These are phyloP conservation scores for Pteruthius melanotis DNA, from an alignment of 2,113 vertebrate genomes.

Conservation along the genomic window DNA sequence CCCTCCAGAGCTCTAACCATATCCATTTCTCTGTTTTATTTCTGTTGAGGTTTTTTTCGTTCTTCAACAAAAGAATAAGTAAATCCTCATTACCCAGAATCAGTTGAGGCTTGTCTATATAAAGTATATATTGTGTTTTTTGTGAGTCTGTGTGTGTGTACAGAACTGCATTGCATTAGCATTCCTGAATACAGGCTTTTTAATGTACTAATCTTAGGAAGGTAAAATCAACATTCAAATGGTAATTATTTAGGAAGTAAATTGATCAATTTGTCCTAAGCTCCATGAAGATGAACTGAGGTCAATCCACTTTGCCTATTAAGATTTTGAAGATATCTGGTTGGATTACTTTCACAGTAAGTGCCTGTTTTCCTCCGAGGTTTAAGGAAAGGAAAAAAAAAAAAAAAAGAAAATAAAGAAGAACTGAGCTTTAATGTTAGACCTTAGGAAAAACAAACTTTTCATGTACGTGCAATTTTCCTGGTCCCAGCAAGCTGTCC, in stretches of 20 bases:
- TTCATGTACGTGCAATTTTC: background rate
- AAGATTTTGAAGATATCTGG: conserved; percentile 65
- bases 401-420: background rate
- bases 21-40: conserved; percentile 23
- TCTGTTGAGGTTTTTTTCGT: background rate
- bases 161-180: background rate
- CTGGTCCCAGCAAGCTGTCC: background rate
- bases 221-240: conserved; percentile 58
- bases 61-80: conserved; percentile 35
- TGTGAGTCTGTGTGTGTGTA: background rate
- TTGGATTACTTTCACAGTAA: conserved; percentile 50
- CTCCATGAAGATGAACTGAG: conserved; percentile 63
- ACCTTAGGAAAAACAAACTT: conserved; percentile 34
- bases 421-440: background rate
- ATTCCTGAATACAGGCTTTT: conserved; percentile 37
- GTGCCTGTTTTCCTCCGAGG: background rate
- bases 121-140: background rate
- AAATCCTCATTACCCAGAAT: conserved; percentile 13
- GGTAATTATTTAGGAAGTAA: conserved; percentile 66
- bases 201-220: conserved; percentile 41
- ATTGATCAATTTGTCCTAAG: conserved; percentile 60
- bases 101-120: background rate
- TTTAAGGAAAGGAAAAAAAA: background rate
- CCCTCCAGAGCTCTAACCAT: background rate
- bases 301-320: conserved; percentile 62